Percentiles rank a stretch among this genome's conserved stretches.
phyloP scores from a whole-genome alignment of 1,140 invertebrate species.

The Spodoptera frugiperda region DNA sequence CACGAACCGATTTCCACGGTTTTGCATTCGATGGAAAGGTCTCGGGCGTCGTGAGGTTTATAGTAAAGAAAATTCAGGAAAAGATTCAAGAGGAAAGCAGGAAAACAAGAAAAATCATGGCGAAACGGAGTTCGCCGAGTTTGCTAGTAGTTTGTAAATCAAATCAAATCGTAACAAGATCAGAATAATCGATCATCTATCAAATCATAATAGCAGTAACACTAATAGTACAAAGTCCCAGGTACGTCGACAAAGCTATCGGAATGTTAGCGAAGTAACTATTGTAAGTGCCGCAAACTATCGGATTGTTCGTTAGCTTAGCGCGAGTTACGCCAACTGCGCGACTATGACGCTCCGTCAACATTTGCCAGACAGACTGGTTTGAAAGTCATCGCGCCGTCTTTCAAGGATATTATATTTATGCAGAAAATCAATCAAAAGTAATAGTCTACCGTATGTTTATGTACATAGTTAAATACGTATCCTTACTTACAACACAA shows the following conservation, averaged over 20 bases:
- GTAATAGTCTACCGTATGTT: too few species aligned
- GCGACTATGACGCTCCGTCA: slow-evolving; percentile 18
- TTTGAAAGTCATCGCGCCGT: slow-evolving; percentile 4
- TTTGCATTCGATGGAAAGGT: too few species aligned
- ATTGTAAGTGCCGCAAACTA: slow-evolving; percentile 5
- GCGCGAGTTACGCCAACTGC: slow-evolving; percentile 1
- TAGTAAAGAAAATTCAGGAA: too few species aligned
- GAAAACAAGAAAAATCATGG: too few species aligned
- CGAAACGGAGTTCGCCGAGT: too few species aligned
- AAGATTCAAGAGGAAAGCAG: too few species aligned
- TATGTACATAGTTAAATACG: too few species aligned
- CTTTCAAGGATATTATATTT: not conserved
- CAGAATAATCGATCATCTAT: not conserved
- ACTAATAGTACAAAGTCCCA: not conserved
- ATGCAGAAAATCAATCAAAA: not conserved
- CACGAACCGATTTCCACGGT: too few species aligned
- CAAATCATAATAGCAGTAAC: not conserved
- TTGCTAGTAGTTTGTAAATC: too few species aligned
- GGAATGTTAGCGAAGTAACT: slow-evolving; percentile 4
- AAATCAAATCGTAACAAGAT: too few species aligned
- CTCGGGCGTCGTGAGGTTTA: too few species aligned
- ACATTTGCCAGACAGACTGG: slow-evolving; percentile 35
- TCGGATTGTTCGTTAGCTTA: slow-evolving; percentile 34
- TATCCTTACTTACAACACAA: too few species aligned
- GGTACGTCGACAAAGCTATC: not conserved